Evolutionary conservation across 64 coral and sea anemone species (phyloP).

Genomic region (Actinia tenebrosa): DNA sequence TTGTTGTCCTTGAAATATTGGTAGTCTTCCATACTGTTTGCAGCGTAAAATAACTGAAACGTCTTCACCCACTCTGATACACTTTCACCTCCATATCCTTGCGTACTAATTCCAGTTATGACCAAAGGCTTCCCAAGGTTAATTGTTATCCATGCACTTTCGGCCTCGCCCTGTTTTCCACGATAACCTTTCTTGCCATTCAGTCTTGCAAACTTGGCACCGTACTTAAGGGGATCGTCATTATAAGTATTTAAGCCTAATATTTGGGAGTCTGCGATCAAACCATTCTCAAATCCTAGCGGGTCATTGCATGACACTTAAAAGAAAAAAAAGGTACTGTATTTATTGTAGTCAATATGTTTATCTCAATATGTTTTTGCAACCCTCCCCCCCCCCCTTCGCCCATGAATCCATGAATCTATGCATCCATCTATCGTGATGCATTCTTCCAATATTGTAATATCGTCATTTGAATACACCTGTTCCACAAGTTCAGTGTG

Average conservation of each 20-base stretch:
- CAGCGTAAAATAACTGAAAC: conserved; percentile 33
- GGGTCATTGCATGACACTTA: conserved; percentile 28
- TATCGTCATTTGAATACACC: too few species aligned
- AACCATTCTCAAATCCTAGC: conserved; percentile 26
- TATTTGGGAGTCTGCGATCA: conserved; percentile 37
- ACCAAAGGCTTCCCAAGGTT: conserved; percentile 17
- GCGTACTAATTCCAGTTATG: conserved; percentile 35
- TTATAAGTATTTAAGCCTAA: conserved; percentile 12
- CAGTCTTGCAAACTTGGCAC: conserved; percentile 30
- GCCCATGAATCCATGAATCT: too few species aligned
- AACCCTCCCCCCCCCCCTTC: too few species aligned
- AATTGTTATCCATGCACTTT: conserved; percentile 13
- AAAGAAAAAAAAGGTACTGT: neutral
- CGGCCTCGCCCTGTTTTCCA: neutral
- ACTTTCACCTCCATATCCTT: conserved; percentile 31
- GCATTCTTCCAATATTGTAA: too few species aligned
- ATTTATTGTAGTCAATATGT: too few species aligned
- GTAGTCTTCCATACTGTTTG: neutral
- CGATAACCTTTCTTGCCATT: conserved; percentile 31
- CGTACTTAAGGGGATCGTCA: conserved; percentile 15
- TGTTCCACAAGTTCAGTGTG: too few species aligned
- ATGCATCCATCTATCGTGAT: too few species aligned
- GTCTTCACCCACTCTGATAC: conserved; percentile 39
- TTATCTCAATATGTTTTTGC: too few species aligned
- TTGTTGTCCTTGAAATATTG: neutral